phyloP scores from a whole-genome alignment of 2,797 vertebrate genomes.

The Phataginus tricuspis region DNA sequence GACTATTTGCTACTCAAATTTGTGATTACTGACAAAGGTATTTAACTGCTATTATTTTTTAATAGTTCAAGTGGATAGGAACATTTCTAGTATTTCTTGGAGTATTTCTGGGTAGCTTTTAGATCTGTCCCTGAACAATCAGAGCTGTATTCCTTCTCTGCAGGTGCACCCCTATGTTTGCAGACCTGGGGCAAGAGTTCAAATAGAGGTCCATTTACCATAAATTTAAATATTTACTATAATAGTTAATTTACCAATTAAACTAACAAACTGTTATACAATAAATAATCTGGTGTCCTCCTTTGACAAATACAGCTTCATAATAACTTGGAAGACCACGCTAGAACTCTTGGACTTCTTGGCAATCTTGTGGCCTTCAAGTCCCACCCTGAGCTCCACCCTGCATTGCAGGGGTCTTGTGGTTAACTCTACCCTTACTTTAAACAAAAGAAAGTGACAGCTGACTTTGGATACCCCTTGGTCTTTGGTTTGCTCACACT shows the following conservation, averaged over 20 bases:
- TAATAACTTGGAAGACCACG: not conserved
- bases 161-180: not conserved
- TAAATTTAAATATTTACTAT: constrained; percentile 10
- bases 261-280: not conserved
- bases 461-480: not conserved
- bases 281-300: not conserved
- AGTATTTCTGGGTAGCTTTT: not conserved
- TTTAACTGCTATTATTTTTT: not conserved
- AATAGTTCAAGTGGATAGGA: not conserved
- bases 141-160: not conserved
- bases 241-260: not conserved
- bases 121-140: not conserved
- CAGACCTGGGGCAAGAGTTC: not conserved
- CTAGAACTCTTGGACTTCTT: not conserved
- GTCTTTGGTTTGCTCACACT: not conserved
- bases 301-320: not conserved
- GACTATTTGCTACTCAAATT: not conserved
- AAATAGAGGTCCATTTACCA: not conserved
- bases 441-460: not conserved
- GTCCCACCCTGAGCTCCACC: not conserved
- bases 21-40: not conserved
- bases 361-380: not conserved
- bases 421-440: not conserved
- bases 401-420: not conserved
- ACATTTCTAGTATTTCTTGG: not conserved